Evolutionary conservation across 2,797 vertebrate species (phyloP).

Genomic region (Labroides dimidiatus): DNA sequence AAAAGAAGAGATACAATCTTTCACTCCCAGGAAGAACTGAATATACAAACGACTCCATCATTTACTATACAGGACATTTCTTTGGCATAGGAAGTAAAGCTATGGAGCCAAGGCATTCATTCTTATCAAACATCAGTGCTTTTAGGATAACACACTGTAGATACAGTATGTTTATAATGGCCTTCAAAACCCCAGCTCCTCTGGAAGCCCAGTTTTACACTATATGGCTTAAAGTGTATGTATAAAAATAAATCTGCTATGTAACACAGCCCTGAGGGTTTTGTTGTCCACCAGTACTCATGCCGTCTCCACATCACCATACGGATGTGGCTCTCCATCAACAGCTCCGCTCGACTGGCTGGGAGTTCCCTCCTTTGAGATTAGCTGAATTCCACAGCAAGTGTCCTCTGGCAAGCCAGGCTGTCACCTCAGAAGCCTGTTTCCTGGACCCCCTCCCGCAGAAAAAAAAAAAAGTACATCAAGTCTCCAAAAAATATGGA

Average conservation of each 20-base stretch:
- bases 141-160: constrained; percentile 89
- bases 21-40: constrained; percentile 65
- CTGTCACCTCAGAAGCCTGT: constrained; percentile 84
- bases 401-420: constrained; percentile 85
- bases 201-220: constrained; percentile 80
- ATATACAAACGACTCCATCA: constrained; percentile 68
- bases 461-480: constrained; percentile 86
- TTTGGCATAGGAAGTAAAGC: constrained; percentile 67
- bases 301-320: constrained; percentile 87
- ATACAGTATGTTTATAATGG: constrained; percentile 87
- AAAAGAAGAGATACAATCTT: constrained; percentile 71
- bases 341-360: constrained; percentile 76
- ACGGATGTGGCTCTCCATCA: constrained; percentile 82
- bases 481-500: constrained; percentile 99
- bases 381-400: constrained; percentile 80
- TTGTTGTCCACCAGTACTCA: constrained; percentile 86
- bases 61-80: constrained; percentile 62
- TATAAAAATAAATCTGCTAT: constrained; percentile 97
- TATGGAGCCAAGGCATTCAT: constrained; percentile 74
- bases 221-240: constrained; percentile 89
- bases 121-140: constrained; percentile 94
- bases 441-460: constrained; percentile 75
- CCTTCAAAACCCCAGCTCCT: constrained; percentile 86
- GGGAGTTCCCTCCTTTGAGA: constrained; percentile 76
- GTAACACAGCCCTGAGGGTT: constrained; percentile 96